These are phyloP conservation scores for Cryptotermes secundus DNA, from an alignment of 1,140 invertebrate genomes.

Conservation along the genomic window DNA sequence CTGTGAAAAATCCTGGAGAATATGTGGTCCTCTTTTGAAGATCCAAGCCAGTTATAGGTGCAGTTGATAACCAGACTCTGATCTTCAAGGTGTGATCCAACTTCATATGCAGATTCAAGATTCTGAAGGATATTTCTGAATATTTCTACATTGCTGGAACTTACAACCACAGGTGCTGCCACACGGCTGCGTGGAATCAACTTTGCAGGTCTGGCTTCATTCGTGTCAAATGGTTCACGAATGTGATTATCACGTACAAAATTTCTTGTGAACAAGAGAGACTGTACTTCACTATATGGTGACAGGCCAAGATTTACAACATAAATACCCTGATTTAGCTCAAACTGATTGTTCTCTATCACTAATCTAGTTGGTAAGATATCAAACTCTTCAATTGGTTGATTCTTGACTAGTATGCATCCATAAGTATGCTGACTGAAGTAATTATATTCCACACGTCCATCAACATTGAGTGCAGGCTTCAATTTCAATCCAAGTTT, in stretches of 20 bases:
- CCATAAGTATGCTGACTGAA: conserved; percentile 81
- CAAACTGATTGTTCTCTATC: conserved; percentile 88
- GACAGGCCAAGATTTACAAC: conserved; percentile 85
- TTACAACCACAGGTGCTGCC: conserved; percentile 84
- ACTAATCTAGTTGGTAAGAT: conserved; percentile 66
- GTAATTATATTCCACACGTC: conserved; percentile 81
- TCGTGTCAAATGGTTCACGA: conserved; percentile 77
- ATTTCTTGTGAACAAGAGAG: conserved; percentile 84
- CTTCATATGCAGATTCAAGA: conserved; percentile 85
- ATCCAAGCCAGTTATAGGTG: conserved; percentile 92
- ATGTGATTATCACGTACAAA: conserved; percentile 84
- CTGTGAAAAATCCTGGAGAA: conserved; percentile 81
- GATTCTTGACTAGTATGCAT: conserved; percentile 85
- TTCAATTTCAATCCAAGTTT: conserved; percentile 75
- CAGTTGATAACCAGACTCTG: conserved; percentile 93
- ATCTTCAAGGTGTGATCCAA: conserved; percentile 92
- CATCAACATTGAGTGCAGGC: conserved; percentile 81
- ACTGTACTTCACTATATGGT: conserved; percentile 79
- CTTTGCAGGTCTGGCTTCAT: conserved; percentile 57
- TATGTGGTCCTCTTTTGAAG: conserved; percentile 71
- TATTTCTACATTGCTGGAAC: conserved; percentile 87
- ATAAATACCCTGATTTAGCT: conserved; percentile 81
- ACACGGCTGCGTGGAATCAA: conserved; percentile 85
- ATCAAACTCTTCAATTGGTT: conserved; percentile 67
- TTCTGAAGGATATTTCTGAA: conserved; percentile 93